phyloP scores from a whole-genome alignment of 30 jellyfish, hydroid and myxozoan genomes.

The Hydra vulgaris region DNA sequence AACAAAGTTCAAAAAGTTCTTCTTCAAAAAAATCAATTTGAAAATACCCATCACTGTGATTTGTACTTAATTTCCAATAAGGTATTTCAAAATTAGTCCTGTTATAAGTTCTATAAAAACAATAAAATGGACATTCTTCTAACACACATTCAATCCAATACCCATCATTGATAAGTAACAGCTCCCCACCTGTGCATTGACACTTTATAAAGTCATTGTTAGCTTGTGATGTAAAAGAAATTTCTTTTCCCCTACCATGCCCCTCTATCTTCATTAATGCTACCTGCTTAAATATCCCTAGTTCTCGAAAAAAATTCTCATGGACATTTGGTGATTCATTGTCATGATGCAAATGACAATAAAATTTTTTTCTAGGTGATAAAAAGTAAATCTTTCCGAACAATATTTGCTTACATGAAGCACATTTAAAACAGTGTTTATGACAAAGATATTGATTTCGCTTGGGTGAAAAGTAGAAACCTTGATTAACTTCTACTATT shows the following conservation, averaged over 20 bases:
- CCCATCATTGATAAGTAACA: conserved; percentile 25
- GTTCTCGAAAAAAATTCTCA: conserved; percentile 53
- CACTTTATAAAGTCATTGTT: conserved; percentile 37
- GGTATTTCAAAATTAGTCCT: conserved; percentile 6
- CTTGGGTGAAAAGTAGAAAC: neutral
- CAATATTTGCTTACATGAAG: conserved; percentile 55
- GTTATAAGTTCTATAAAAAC: conserved; percentile 10
- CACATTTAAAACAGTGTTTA: conserved; percentile 64
- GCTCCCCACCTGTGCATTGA: conserved; percentile 41
- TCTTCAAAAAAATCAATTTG: conserved; percentile 81
- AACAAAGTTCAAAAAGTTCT: conserved; percentile 81
- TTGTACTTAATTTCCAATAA: conserved; percentile 14
- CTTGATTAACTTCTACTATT: neutral
- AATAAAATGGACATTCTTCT: conserved; percentile 53
- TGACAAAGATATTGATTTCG: conserved; percentile 30
- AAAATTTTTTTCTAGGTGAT: conserved; percentile 51
- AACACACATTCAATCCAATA: conserved; percentile 80
- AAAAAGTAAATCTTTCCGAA: conserved; percentile 57
- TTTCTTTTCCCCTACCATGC: conserved; percentile 20
- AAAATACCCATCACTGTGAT: conserved; percentile 26
- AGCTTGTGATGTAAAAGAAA: neutral
- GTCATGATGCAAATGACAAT: conserved; percentile 74
- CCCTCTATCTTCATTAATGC: conserved; percentile 36
- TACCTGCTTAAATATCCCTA: conserved; percentile 48
- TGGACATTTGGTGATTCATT: conserved; percentile 55